Evolutionary conservation across 2,888 invertebrate species (phyloP).

Genomic region (Thumatha senex): DNA sequence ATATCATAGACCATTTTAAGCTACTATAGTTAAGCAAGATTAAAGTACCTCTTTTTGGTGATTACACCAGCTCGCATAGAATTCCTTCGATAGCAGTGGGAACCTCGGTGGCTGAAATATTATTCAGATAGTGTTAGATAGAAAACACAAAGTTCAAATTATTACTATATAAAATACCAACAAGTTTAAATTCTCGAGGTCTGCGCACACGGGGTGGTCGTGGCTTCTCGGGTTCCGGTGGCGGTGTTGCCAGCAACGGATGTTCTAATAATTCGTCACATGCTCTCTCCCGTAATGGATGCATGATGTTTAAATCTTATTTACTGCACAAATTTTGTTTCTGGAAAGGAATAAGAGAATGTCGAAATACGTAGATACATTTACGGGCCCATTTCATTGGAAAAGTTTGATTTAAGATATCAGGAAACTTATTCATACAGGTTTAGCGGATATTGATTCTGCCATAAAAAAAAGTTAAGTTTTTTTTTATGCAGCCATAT

Average conservation of each 20-base stretch:
- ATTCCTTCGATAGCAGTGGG: conserved; percentile 55
- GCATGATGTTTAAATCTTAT: conserved; percentile 43
- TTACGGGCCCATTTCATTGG: background rate
- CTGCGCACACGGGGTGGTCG: conserved; percentile 61
- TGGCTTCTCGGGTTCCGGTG: conserved; percentile 65
- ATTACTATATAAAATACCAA: conserved; percentile 21
- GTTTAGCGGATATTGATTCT: too few relatives aligned
- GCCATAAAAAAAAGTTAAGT: too few relatives aligned
- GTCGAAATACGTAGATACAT: background rate
- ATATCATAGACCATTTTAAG: too few relatives aligned
- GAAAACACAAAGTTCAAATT: background rate
- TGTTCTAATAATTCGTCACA: conserved; percentile 63
- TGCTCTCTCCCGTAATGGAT: conserved; percentile 57
- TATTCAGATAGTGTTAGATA: background rate
- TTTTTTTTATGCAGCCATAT: too few relatives aligned
- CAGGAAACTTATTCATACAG: too few relatives aligned
- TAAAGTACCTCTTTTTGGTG: conserved; percentile 64
- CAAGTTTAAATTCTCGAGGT: conserved; percentile 66
- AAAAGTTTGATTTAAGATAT: too few relatives aligned
- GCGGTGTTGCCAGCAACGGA: conserved; percentile 62
- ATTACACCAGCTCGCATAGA: conserved; percentile 70
- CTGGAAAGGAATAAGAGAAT: background rate
- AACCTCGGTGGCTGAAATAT: conserved; percentile 68
- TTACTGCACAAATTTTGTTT: background rate
- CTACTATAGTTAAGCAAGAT: too few relatives aligned